Conservation (phyloP, 2,888 invertebrate species). For the Dryadula phaetusa region DNA sequence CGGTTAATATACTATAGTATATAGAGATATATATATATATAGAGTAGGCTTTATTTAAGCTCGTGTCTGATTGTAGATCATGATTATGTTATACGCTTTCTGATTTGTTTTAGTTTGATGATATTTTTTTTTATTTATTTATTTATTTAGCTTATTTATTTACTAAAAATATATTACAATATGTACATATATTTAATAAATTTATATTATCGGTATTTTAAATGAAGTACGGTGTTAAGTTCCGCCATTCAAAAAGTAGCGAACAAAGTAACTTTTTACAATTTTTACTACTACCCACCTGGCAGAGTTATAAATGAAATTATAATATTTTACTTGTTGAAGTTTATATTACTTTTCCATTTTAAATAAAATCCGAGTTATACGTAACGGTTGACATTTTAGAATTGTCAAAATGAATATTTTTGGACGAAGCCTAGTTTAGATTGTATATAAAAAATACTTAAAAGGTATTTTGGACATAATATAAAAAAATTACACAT, state of each 20-base stretch:
- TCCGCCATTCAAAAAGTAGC: too few relatives aligned
- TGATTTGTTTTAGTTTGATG: conserved; percentile 1
- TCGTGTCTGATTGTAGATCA: conserved; percentile 10
- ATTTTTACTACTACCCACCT: too few relatives aligned
- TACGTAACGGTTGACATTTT: neutral
- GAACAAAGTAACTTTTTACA: too few relatives aligned
- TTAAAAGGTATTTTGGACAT: conserved; percentile 4
- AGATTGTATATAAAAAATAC: neutral
- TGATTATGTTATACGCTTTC: conserved; percentile 15
- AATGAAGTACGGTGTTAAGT: too few relatives aligned
- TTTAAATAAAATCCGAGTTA: neutral
- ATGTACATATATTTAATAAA: too few relatives aligned
- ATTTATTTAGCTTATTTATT: too few relatives aligned
- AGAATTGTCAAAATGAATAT: neutral
- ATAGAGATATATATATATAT: too few relatives aligned
- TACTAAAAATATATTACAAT: too few relatives aligned
- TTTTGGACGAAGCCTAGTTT: neutral
- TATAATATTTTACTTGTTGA: too few relatives aligned
- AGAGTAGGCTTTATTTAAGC: conserved; percentile 16
- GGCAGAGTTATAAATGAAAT: neutral
- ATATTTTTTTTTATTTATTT: too few relatives aligned
- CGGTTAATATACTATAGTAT: neutral
- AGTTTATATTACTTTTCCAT: neutral
- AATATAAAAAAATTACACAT: neutral
- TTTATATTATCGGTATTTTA: too few relatives aligned